Base-by-base conservation (phyloP, 2,888 invertebrate genomes). In the Nezara viridula region DNA sequence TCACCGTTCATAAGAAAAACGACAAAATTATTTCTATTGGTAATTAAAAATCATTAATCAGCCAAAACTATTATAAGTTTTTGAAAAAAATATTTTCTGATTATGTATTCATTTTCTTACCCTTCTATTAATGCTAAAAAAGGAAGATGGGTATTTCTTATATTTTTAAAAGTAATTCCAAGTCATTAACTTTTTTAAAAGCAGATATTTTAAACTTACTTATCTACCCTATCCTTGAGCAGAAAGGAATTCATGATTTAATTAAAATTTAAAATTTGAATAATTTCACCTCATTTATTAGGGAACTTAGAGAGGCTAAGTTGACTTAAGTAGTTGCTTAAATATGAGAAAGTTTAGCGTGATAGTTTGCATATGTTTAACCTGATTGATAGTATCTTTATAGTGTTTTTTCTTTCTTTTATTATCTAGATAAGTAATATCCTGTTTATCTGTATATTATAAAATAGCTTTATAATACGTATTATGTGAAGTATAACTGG, bases 341-440 rank as follows among this genome's bases (percentile, higher is more conserved):
- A 19, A 16, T 73, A 73, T 27, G 32, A 9, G 32, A 73, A 73
- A 73, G 32, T 73, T 73, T 32, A 21, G 32, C 19, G 1, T 73
- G 19, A 37, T 73, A 73, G 66, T 37, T 73, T 73, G 66, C 66
- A 73, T 73, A 37, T 73, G 66, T 37, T 73, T 73, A 73, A 32
- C 66, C 6, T 73, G 66, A 73, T 73, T 73, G 66, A 73, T 73
- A 21, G 16, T 21, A 37, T 19, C 21, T 37, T 73, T 73, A 32
- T 9, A 19, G 6, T 19, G 6, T 37, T 73, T 21, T 37, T 60
- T 5, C 10, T 44, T 27, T n/a, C 10, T 60, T 27, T 60, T 60
- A 60, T 27, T 12, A 55, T n/a, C n/a, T 9, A 9, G n/a, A n/a
- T n/a, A 9, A 2, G 50, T 2, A 21, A 50, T 21, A 21, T 0